Conservation (phyloP, 1,140 invertebrate species). For the Pinna nobilis region DNA sequence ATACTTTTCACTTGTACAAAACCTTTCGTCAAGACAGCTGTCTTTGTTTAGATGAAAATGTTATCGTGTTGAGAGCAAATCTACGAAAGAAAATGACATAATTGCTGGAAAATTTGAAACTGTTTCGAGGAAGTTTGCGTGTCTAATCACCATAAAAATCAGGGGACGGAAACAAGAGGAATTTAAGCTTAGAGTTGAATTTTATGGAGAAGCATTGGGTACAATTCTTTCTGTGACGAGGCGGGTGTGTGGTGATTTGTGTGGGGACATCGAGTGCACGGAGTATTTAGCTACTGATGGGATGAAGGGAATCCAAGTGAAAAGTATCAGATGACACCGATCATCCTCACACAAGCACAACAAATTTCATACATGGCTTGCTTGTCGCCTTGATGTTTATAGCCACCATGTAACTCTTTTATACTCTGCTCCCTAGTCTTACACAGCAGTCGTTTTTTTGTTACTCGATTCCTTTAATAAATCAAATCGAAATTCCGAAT, state of each 20-base stretch:
- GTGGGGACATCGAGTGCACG: constrained; percentile 33
- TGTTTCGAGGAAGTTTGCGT: constrained; percentile 45
- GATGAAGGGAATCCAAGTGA: too few relatives aligned
- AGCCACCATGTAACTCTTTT: too few relatives aligned
- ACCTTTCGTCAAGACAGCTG: too few relatives aligned
- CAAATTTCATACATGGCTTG: background rate
- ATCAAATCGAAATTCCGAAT: too few relatives aligned
- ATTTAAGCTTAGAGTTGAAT: constrained; percentile 40
- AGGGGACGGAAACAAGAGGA: constrained; percentile 31
- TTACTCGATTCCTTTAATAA: too few relatives aligned
- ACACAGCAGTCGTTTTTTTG: too few relatives aligned
- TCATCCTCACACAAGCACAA: background rate
- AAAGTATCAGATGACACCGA: background rate
- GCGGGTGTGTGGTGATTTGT: constrained; percentile 38
- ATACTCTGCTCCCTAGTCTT: too few relatives aligned
- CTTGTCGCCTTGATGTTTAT: too few relatives aligned
- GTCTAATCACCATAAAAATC: constrained; percentile 38
- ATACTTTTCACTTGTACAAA: too few relatives aligned
- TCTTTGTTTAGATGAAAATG: constrained; percentile 21
- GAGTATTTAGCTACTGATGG: too few relatives aligned
- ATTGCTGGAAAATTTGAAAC: constrained; percentile 49
- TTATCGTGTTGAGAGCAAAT: constrained; percentile 22
- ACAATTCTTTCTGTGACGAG: constrained; percentile 18
- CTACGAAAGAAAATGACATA: constrained; percentile 38
- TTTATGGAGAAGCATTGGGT: constrained; percentile 43